These are phyloP conservation scores for Phalacrocorax aristotelis DNA, from an alignment of 2,113 vertebrate genomes.

Conservation along the genomic window DNA sequence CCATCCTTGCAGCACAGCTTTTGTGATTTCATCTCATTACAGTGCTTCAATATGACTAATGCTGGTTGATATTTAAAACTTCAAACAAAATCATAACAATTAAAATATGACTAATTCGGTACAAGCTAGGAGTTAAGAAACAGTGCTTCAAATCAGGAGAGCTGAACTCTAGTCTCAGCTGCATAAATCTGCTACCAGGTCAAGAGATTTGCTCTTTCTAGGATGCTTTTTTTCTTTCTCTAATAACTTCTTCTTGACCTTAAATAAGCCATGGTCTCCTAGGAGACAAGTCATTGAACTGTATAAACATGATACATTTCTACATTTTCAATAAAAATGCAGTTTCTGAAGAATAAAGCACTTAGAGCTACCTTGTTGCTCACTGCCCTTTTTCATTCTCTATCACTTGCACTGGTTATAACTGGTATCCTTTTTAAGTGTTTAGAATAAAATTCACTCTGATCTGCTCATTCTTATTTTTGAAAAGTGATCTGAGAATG, in stretches of 20 bases:
- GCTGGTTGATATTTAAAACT: no score
- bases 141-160: background rate
- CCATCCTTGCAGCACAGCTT: background rate
- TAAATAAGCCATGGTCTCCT: background rate
- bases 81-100: no score
- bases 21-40: background rate
- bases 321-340: background rate
- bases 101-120: background rate
- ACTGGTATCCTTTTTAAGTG: background rate
- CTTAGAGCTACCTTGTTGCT: background rate
- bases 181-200: background rate
- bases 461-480: background rate
- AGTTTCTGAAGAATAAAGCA: background rate
- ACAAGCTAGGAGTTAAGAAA: background rate
- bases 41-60: background rate
- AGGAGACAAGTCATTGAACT: background rate
- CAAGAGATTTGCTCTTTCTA: background rate
- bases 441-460: background rate
- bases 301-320: background rate
- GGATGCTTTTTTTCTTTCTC: background rate
- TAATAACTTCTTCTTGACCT: background rate
- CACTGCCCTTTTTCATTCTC: background rate
- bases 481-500: background rate
- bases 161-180: background rate
- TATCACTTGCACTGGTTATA: background rate